Base-by-base conservation (phyloP, 2,113 vertebrate species). In the Saccopteryx leptura region DNA sequence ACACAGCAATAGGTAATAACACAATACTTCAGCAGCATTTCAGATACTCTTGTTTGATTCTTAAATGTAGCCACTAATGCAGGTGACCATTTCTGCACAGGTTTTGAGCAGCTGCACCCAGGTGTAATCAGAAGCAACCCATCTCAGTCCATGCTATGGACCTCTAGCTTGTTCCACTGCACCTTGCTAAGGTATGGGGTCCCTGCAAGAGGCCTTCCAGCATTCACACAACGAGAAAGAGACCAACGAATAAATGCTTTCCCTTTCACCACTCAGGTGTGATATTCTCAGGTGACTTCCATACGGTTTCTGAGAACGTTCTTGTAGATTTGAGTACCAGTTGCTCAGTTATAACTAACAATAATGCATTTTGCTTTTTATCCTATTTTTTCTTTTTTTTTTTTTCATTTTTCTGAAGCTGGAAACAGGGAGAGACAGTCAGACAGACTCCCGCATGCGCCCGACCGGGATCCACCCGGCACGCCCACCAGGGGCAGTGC, bases 321-420 rank as follows among this genome's bases (percentile, higher is more conserved):
- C 26, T 65, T 39, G 31, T 8, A 66, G 69, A 31, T 63, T 75
- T 66, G 4, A 68, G 61, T 5, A 68, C 7, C 50, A 75, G 11
- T 28, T 83, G 58, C 21, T 89, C 60, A 28, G 50, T n/a, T 68
- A 54, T 60, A 17, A 50, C 39, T 83, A 66, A 58, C 28, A 24
- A 81, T 21, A 39, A 46, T 56, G 68, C 65, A 65, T 65, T 88
- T 66, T 82, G 48, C 48, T 75, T 75, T 82, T 94, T 89, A 69
- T 33, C 48, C 50, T 46, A 48, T 14, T 66, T 13, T 54, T 75
- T 50, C n/a, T n/a, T n/a, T n/a, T n/a, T n/a, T n/a, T n/a, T n/a
- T n/a, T n/a, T n/a, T n/a, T n/a, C n/a, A n/a, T n/a, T n/a, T n/a
- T n/a, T n/a, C n/a, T n/a, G n/a, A n/a, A n/a, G n/a, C n/a, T n/a